Percentiles rank a stretch among this genome's conserved stretches.
Evolutionary conservation across 1,140 invertebrate species (phyloP).

Genomic region (Panagrolaimus sp.): DNA sequence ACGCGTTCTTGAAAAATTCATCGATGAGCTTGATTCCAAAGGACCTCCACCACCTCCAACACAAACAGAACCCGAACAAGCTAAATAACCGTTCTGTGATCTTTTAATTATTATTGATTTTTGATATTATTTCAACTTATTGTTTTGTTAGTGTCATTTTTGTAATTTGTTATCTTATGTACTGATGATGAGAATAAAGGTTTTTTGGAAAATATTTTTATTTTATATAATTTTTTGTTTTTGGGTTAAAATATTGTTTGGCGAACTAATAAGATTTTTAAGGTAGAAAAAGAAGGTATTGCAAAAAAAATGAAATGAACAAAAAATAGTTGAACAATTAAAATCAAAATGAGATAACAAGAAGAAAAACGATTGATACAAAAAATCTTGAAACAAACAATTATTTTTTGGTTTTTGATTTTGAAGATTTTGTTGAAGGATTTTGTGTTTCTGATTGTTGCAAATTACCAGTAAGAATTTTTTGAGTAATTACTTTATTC

Average conservation of each 20-base stretch:
- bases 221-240: constrained; percentile 7
- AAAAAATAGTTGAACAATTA: background rate
- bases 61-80: constrained; percentile 73
- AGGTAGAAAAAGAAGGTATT: too few relatives aligned
- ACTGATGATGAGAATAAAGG: background rate
- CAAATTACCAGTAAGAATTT: background rate
- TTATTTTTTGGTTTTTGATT: background rate
- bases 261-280: too few relatives aligned
- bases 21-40: constrained; percentile 86
- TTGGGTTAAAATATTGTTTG: background rate
- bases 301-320: background rate
- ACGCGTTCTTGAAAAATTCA: constrained; percentile 77
- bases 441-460: background rate
- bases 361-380: background rate
- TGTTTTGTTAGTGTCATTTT: constrained; percentile 7
- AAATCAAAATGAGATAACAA: background rate
- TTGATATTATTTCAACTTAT: background rate
- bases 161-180: background rate
- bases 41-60: constrained; percentile 95
- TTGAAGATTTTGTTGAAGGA: background rate
- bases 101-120: background rate
- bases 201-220: background rate
- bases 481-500: background rate
- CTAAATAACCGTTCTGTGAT: constrained; percentile 61
- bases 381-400: background rate